Base-by-base conservation (phyloP, 2,797 vertebrate species). In the Cryptoblepharus egeriae region DNA sequence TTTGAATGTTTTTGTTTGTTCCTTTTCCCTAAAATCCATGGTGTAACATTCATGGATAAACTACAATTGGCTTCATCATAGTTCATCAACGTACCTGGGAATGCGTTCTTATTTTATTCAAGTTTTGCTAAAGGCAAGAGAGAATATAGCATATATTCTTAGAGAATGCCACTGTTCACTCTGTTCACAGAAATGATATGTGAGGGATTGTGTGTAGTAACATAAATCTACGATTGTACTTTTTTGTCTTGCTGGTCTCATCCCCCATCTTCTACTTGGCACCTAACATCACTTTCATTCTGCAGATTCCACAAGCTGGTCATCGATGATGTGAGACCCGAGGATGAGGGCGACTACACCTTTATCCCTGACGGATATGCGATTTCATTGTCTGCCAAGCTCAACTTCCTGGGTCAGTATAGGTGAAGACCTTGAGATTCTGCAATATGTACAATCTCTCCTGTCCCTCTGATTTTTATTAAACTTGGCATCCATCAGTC, bases 291-390 rank as follows among this genome's bases (percentile, higher is more conserved):
- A n/a, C 35, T 12, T 42, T 39, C 5, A 49, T 26, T 2, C 87
- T 84, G 55, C 88, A 98, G 98, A 93, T 85, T 91, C 88, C 98
- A 98, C 94, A 98, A 98, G 86, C 93, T 98, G 91, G 93, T 93
- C 64, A 97, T 98, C 22, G 95, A 97, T 70, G 96, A 97, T 0
- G 97, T 98, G 89, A 96, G 90, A 42, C 93, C 96, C 0, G 95
- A 95, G 60, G 98, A 98, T 10, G 97, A 97, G 3, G 98, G 97
- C 26, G 97, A 98, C 89, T 98, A 98, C 83, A 97, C 96, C 0
- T 98, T 98, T 15, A 91, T 98, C 63, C 98, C 98, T 0, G 96
- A 98, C 1, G 98, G 98, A 77, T 96, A 96, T 0, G 97, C 97
- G 0, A 75, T 98, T 75, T 96, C 97, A 13, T 95, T 98, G 3